Evolutionary conservation across 2,888 invertebrate genomes (phyloP).

Genomic region (Mesorhabditis spiculigera): DNA sequence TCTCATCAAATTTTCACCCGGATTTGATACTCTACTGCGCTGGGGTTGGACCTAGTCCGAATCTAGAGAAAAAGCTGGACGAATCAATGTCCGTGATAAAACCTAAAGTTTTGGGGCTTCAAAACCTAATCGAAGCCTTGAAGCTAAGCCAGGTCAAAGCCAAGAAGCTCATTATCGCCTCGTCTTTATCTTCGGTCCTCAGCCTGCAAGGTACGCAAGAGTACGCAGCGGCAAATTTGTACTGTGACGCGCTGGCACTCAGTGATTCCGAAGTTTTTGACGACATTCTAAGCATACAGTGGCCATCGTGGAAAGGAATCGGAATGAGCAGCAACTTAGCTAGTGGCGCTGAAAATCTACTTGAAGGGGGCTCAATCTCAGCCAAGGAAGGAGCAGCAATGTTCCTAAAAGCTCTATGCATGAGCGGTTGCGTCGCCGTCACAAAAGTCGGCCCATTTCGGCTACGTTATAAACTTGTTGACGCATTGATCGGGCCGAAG

Average conservation of each 20-base stretch:
- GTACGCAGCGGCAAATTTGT: constrained; percentile 44
- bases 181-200: constrained; percentile 39
- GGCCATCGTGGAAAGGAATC: constrained; percentile 26
- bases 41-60: constrained; percentile 22
- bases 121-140: constrained; percentile 23
- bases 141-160: constrained; percentile 16
- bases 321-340: constrained; percentile 21
- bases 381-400: constrained; percentile 11
- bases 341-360: constrained; percentile 11
- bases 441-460: not conserved
- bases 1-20: not conserved
- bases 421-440: constrained; percentile 10
- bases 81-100: constrained; percentile 22
- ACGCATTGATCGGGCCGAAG: not conserved
- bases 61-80: constrained; percentile 18
- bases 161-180: constrained; percentile 30
- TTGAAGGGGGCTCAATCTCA: constrained; percentile 12
- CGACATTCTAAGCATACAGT: constrained; percentile 18
- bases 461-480: not conserved
- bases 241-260: constrained; percentile 27
- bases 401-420: constrained; percentile 13
- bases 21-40: constrained; percentile 24
- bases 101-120: constrained; percentile 24
- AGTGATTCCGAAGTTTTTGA: constrained; percentile 8
- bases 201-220: constrained; percentile 40